Evolutionary conservation across 2,113 vertebrate species (phyloP), one percentile per base, ranked within the genome.

Genomic region (Colaptes auratus): DNA sequence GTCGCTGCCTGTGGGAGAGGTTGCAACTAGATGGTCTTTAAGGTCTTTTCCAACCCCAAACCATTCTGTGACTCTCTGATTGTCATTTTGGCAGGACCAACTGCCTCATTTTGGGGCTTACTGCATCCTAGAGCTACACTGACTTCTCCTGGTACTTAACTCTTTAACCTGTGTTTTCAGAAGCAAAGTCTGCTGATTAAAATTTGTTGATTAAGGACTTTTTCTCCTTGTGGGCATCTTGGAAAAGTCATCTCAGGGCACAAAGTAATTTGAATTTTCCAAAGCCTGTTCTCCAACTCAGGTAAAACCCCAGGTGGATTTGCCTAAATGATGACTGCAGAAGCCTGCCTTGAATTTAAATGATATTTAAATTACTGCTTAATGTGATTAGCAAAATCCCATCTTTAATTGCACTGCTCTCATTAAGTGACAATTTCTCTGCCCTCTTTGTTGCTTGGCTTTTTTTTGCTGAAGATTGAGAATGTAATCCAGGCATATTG

Each of bases 251-350:
- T 95, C 83, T 93, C n/a, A 44, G 95, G 86, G 88, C 82, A 92
- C 63, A 65, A 72, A 79, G 80, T 75, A 39, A 86, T 95, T 95
- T 94, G 83, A 97, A 91, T 95, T 93, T 97, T 69, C 93, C 83
- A 86, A 86, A 96, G 94, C 93, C 93, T 95, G 94, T 95, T 96
- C 92, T 95, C 95, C 96, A 78, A 70, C 95, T 81, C 88, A 55
- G 95, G 93, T 96, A 77, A 95, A 97, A 95, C 80, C 90, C 95
- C 95, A 73, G 55, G 71, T 76, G 93, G 35, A 94, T 94, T 96
- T 97, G 94, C 95, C 88, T 97, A 95, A 94, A 61, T 81, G 94
- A 94, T 86, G 95, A 70, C 82, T 95, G 80, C 66, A 16, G 92
- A 95, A 92, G 76, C 82, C 77, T 84, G 92, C 86, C 88, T 92